Evolutionary conservation across 2,113 vertebrate species (phyloP), one percentile per base, ranked within the genome.

Genomic region (Dascyllus trimaculatus): DNA sequence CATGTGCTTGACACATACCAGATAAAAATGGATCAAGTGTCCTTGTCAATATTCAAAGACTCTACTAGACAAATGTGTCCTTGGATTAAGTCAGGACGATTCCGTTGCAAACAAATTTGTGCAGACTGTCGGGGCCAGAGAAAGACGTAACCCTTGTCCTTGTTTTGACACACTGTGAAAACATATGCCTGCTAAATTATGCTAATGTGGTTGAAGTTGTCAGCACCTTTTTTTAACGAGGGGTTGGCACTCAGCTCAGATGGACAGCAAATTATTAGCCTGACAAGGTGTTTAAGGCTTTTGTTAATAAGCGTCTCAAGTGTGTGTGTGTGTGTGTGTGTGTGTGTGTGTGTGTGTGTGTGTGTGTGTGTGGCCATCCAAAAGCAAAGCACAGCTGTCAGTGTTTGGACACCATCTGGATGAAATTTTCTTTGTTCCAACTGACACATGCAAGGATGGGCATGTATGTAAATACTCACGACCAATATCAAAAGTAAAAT

Each of bases 241-340:
- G 70, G 78, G 59, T 54, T 19, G 53, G 51, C 62, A 61, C 83
- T 78, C 57, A 59, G 35, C 80, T 88, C 67, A 84, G 75, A 87
- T 18, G 8, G 88, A 82, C 66, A 72, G 71, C 40, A 71, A 83
- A 85, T 92, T 85, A 93, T 91, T 75, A 84, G 21, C 70, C 56
- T 88, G 93, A 93, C 93, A 92, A 92, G 91, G 91, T 90, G 93
- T 92, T 92, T 90, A 82, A 84, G 78, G 88, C 43, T 77, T 85
- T 82, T 82, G 82, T 87, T 90, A 91, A 84, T 83, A 89, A 85
- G 72, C 25, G 74, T 82, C 84, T 84, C 75, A 53, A 64, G 87
- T 79, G 88, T 68, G 59, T 38, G 38, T 14, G 68, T 62, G 74
- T 54, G 65, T 61, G 43, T 38, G 35, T 54, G 65, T 25, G 49